Percentiles rank a stretch among this genome's conserved stretches.
These are phyloP conservation scores for Smutsia temminckii DNA, from an alignment of 2,797 vertebrate species.

Conservation along the genomic window DNA sequence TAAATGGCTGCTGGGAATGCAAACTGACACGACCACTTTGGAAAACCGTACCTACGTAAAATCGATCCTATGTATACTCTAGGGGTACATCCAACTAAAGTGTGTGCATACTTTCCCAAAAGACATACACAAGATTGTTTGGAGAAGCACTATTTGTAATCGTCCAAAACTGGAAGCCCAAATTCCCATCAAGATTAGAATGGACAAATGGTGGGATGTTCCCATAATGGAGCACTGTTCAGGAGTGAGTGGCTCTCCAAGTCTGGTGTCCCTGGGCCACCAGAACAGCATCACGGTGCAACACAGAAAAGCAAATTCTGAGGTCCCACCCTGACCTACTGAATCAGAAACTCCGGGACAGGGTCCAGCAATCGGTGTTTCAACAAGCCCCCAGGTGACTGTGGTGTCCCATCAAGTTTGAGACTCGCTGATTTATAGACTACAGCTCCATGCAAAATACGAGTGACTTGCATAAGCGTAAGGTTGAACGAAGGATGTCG, in stretches of 20 bases:
- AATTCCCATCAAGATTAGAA: not conserved
- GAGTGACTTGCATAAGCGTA: not conserved
- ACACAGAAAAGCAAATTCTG: not conserved
- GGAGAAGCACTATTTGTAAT: not conserved
- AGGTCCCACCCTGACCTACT: not conserved
- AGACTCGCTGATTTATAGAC: not conserved
- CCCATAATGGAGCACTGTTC: rapidly evolving
- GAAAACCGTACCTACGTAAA: not conserved
- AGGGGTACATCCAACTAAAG: not conserved
- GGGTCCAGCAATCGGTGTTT: not conserved
- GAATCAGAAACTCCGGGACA: not conserved
- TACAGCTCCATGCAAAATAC: not conserved
- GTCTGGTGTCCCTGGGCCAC: too few species aligned
- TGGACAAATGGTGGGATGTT: too few species aligned
- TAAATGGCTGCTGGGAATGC: not conserved
- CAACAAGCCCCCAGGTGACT: not conserved
- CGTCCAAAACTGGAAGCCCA: not conserved
- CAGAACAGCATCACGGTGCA: not conserved
- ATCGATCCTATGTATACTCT: not conserved
- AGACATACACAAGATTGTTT: not conserved
- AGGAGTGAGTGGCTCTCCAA: not conserved
- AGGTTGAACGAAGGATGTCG: not conserved
- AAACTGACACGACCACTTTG: too few species aligned
- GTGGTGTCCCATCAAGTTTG: not conserved
- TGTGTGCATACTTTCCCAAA: rapidly evolving